These are phyloP conservation scores for Pomacea canaliculata DNA, from an alignment of 2,888 invertebrate species.

Conservation along the genomic window DNA sequence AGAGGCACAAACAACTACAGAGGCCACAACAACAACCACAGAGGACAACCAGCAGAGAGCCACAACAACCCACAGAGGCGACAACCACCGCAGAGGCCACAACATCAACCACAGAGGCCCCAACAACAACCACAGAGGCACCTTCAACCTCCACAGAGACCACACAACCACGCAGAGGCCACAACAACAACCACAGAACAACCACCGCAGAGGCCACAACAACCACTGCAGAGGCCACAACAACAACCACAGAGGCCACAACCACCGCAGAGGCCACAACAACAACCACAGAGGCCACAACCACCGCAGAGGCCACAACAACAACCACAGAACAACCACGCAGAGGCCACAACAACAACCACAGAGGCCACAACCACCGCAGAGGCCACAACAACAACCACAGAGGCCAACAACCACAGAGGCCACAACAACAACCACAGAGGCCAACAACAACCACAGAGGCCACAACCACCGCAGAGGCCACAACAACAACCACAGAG, in stretches of 20 bases:
- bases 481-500: not conserved
- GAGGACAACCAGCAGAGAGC: not conserved
- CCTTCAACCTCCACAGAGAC: not conserved
- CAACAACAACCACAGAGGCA: not conserved
- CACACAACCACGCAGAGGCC: not conserved
- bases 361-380: slow-evolving; percentile 1
- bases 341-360: not conserved
- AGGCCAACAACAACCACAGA: not conserved
- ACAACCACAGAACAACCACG: slow-evolving; percentile 1
- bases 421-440: not conserved
- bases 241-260: not conserved
- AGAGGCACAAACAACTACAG: not conserved
- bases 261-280: not conserved
- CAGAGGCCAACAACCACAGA: not conserved
- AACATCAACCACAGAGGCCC: not conserved
- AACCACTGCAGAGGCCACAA: not conserved
- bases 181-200: not conserved
- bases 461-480: not conserved
- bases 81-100: not conserved
- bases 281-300: not conserved
- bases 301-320: not conserved
- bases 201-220: not conserved
- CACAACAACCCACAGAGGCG: not conserved
- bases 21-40: not conserved
- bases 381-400: not conserved